These are phyloP conservation scores for Hozukius guyotensis DNA, from an alignment of 2,797 vertebrate genomes.

Conservation along the genomic window DNA sequence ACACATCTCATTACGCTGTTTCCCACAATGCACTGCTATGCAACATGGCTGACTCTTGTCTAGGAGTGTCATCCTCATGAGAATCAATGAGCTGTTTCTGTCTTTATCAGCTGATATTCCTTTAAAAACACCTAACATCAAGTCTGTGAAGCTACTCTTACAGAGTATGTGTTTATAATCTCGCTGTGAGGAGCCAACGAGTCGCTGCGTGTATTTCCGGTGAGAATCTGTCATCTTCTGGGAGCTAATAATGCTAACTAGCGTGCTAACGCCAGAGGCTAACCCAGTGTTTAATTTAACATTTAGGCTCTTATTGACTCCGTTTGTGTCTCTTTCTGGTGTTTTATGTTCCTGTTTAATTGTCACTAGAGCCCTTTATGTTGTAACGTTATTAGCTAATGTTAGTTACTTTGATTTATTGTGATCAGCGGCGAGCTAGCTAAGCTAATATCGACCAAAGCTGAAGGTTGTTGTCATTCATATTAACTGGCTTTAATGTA, in stretches of 20 bases:
- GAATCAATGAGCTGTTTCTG: slow-evolving; percentile 39
- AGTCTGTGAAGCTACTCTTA: not conserved
- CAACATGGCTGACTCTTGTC: slow-evolving; percentile 67
- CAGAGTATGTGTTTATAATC: slow-evolving; percentile 38
- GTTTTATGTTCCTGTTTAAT: not conserved
- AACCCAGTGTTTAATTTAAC: fast-evolving
- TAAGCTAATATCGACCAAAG: not conserved
- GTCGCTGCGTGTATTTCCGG: slow-evolving; percentile 36
- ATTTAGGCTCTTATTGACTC: fast-evolving
- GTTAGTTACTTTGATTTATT: not conserved
- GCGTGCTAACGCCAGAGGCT: not conserved
- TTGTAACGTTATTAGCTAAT: not conserved
- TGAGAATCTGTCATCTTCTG: slow-evolving; percentile 43
- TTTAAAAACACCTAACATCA: not conserved
- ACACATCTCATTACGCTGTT: not conserved
- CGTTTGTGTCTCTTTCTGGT: not conserved
- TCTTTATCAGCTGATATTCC: not conserved
- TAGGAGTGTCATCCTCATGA: slow-evolving; percentile 6
- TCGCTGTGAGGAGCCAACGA: slow-evolving; percentile 15
- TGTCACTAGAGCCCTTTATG: not conserved
- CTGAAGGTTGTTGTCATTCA: no score
- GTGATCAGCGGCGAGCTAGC: not conserved
- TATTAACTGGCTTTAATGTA: no score
- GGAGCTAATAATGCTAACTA: slow-evolving; percentile 46
- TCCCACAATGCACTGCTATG: slow-evolving; percentile 71